phyloP scores from a whole-genome alignment of 2,888 invertebrate genomes.

The Clepsis dumicolana region DNA sequence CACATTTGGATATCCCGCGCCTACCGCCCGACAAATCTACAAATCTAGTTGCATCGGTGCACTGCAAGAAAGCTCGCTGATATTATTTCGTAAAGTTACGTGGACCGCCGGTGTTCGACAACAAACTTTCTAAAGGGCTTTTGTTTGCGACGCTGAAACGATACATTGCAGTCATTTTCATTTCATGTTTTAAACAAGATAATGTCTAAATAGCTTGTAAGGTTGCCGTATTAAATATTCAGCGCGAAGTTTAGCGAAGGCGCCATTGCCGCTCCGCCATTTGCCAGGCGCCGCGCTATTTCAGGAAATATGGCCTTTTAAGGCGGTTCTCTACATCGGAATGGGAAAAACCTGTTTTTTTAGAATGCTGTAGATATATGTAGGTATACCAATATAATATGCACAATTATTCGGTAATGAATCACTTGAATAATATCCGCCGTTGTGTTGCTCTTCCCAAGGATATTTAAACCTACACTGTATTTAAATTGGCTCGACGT shows the following conservation, averaged over 20 bases:
- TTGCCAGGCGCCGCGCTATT: slow-evolving; percentile 48
- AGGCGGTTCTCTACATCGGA: neutral
- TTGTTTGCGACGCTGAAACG: slow-evolving; percentile 12
- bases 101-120: neutral
- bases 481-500: neutral
- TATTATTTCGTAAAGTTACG: slow-evolving; percentile 1
- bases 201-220: slow-evolving; percentile 46
- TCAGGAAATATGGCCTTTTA: slow-evolving; percentile 7
- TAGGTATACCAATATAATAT: neutral
- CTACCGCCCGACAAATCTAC: slow-evolving; percentile 46
- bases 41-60: slow-evolving; percentile 49
- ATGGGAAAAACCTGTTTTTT: neutral
- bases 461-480: neutral
- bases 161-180: slow-evolving; percentile 8
- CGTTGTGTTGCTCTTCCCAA: neutral
- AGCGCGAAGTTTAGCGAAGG: slow-evolving; percentile 64
- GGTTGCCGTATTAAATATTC: slow-evolving; percentile 70
- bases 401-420: neutral
- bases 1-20: slow-evolving; percentile 55
- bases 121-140: slow-evolving; percentile 16
- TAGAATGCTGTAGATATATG: neutral
- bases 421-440: neutral
- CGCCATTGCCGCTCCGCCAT: slow-evolving; percentile 58
- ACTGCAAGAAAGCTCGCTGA: slow-evolving; percentile 28
- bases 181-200: slow-evolving; percentile 9